These are phyloP conservation scores for Goniozus legneri DNA, from an alignment of 1,140 invertebrate genomes.

Conservation along the genomic window DNA sequence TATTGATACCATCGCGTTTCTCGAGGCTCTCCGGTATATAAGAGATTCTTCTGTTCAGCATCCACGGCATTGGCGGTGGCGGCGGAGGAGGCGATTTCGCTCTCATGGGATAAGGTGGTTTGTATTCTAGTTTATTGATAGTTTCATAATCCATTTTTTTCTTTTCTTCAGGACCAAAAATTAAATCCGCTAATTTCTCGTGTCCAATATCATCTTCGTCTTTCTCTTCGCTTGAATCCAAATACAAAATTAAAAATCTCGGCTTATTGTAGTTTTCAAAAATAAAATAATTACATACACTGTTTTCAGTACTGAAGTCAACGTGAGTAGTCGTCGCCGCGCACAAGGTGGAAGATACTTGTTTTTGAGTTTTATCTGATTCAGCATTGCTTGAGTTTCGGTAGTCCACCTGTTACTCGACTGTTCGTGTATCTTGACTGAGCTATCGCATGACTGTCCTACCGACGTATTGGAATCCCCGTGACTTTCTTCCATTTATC, in stretches of 20 bases:
- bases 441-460: too few species aligned
- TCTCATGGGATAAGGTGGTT: slow-evolving; percentile 14
- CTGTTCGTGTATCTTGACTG: too few species aligned
- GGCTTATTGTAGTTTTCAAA: too few species aligned
- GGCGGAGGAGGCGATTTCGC: slow-evolving; percentile 6
- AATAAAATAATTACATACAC: slow-evolving; percentile 7
- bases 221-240: slow-evolving; percentile 11
- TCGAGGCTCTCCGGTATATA: slow-evolving; percentile 23
- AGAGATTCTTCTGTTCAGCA: slow-evolving; percentile 26
- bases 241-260: too few species aligned
- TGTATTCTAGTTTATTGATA: slow-evolving; percentile 19
- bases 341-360: slow-evolving; percentile 17
- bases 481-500: too few species aligned
- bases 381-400: slow-evolving; percentile 21
- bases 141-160: slow-evolving; percentile 23
- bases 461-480: too few species aligned
- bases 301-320: not conserved
- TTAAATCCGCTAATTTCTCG: slow-evolving; percentile 13
- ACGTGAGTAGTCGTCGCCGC: slow-evolving; percentile 15
- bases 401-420: slow-evolving; percentile 17
- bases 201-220: too few species aligned
- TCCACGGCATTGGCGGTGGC: slow-evolving; percentile 18
- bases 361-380: slow-evolving; percentile 24
- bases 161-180: slow-evolving; percentile 9
- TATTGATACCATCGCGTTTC: slow-evolving; percentile 18